phyloP scores from a whole-genome alignment of 2,888 invertebrate species.

The Acrocyrtus sp. region DNA sequence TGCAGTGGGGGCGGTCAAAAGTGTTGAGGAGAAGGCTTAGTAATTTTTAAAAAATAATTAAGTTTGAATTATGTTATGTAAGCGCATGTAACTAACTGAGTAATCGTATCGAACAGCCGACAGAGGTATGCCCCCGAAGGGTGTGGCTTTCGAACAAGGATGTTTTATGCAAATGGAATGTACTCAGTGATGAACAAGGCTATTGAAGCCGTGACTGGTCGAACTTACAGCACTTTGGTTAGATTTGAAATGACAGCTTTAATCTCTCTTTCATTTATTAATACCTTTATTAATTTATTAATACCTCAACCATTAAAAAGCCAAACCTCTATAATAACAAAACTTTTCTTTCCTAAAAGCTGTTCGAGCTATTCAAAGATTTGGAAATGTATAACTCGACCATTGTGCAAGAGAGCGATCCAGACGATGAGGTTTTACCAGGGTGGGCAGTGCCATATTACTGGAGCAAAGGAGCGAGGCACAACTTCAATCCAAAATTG shows the following conservation, averaged over 20 bases:
- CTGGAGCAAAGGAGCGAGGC: slow-evolving; percentile 18
- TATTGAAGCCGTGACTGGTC: slow-evolving; percentile 15
- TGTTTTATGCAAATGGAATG: slow-evolving; percentile 32
- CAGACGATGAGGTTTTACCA: neutral
- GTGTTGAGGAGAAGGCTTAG: too few species aligned
- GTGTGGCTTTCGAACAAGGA: slow-evolving; percentile 23
- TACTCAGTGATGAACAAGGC: slow-evolving; percentile 7
- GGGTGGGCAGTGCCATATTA: slow-evolving; percentile 34
- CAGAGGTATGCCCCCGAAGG: too few species aligned
- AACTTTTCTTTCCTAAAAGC: slow-evolving; percentile 14
- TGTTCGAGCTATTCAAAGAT: slow-evolving; percentile 19
- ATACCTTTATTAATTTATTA: neutral
- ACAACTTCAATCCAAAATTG: slow-evolving; percentile 27
- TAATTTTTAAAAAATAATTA: too few species aligned
- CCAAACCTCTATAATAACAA: neutral
- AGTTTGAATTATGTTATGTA: too few species aligned
- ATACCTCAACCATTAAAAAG: neutral
- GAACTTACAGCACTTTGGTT: slow-evolving; percentile 23
- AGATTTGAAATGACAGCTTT: too few species aligned
- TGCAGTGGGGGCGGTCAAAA: too few species aligned
- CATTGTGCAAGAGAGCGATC: slow-evolving; percentile 15
- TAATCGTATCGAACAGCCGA: too few species aligned
- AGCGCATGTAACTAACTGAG: too few species aligned
- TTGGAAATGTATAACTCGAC: slow-evolving; percentile 33
- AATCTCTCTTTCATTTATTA: too few species aligned